Percentiles rank a stretch among this genome's conserved stretches.
Evolutionary conservation across 2,888 invertebrate species (phyloP).

Genomic region (Hypolimnas misippus): DNA sequence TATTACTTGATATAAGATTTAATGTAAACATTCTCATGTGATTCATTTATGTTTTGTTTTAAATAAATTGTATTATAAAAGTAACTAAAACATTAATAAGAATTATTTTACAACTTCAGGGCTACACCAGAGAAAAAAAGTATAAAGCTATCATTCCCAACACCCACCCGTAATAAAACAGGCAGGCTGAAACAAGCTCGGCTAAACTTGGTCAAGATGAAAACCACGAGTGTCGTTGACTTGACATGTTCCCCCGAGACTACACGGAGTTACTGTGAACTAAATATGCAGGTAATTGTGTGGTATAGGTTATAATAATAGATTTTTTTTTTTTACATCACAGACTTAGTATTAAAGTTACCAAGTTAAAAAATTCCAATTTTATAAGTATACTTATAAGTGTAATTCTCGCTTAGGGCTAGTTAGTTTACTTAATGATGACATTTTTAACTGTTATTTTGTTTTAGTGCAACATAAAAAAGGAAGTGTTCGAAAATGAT

Average conservation of each 20-base stretch:
- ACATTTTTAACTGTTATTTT: too few relatives aligned
- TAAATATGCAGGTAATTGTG: constrained; percentile 49
- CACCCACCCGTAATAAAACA: constrained; percentile 49
- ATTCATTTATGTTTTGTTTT: too few relatives aligned
- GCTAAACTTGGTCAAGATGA: constrained; percentile 53
- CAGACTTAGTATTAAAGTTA: too few relatives aligned
- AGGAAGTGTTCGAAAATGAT: constrained; percentile 68
- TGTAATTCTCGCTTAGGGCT: too few relatives aligned
- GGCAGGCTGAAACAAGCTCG: constrained; percentile 57
- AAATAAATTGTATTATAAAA: background rate
- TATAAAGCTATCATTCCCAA: constrained; percentile 55
- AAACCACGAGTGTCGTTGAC: constrained; percentile 57
- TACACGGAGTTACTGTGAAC: constrained; percentile 40
- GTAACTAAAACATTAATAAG: background rate
- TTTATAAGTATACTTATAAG: too few relatives aligned
- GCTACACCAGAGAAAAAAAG: constrained; percentile 60
- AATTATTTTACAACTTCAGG: constrained; percentile 50
- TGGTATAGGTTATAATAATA: too few relatives aligned
- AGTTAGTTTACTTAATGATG: too few relatives aligned
- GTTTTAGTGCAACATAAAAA: constrained; percentile 63
- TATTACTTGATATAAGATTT: too few relatives aligned
- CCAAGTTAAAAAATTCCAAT: too few relatives aligned
- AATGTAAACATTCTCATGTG: too few relatives aligned
- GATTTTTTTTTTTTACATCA: background rate
- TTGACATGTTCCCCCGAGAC: constrained; percentile 65